Evolutionary conservation across 2,888 invertebrate species (phyloP).

Genomic region (Dromius quadrimaculatus): DNA sequence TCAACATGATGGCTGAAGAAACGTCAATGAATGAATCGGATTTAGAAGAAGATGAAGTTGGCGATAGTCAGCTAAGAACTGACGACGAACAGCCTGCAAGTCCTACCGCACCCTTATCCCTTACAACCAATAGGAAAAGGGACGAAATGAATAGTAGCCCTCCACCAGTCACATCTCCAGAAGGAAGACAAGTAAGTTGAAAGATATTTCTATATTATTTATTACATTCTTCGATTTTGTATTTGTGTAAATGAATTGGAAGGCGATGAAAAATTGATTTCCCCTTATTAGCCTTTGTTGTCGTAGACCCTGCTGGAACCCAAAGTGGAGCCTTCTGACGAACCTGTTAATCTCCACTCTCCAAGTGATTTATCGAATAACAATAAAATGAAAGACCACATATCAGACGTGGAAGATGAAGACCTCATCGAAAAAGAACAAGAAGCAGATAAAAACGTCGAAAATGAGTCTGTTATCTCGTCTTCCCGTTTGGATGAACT

Average conservation of each 20-base stretch:
- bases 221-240: background rate
- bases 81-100: slow-evolving; percentile 73
- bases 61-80: slow-evolving; percentile 64
- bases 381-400: slow-evolving; percentile 69
- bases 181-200: slow-evolving; percentile 33
- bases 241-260: background rate
- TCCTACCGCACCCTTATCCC: slow-evolving; percentile 77
- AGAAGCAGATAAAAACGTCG: slow-evolving; percentile 59
- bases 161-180: slow-evolving; percentile 63
- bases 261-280: background rate
- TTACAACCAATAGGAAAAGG: slow-evolving; percentile 74
- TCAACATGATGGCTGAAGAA: slow-evolving; percentile 74
- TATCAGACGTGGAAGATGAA: slow-evolving; percentile 70
- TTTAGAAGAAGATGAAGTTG: slow-evolving; percentile 75
- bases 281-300: slow-evolving; percentile 8
- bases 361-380: slow-evolving; percentile 70
- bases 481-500: slow-evolving; percentile 63
- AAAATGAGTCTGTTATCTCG: slow-evolving; percentile 63
- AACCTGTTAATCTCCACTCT: slow-evolving; percentile 64
- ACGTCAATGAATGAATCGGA: slow-evolving; percentile 77
- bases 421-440: slow-evolving; percentile 67
- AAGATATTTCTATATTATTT: background rate
- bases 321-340: slow-evolving; percentile 63
- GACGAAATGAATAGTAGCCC: slow-evolving; percentile 69
- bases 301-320: slow-evolving; percentile 53